Evolutionary conservation across 1,140 invertebrate species (phyloP).

Genomic region (Hypothenemus hampei): DNA sequence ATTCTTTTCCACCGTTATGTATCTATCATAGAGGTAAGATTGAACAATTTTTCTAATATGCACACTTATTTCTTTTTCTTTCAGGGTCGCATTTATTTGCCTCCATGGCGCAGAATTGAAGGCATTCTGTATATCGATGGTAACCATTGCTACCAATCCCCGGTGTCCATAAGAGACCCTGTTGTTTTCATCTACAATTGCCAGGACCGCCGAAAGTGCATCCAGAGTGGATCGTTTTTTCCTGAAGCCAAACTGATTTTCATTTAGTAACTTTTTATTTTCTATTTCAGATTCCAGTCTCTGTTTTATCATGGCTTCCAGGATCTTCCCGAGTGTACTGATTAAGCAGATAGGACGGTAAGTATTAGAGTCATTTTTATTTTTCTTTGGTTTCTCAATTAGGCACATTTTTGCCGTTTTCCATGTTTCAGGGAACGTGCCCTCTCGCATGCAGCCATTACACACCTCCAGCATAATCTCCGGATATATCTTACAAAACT

Average conservation of each 20-base stretch:
- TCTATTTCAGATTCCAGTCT: slow-evolving; percentile 20
- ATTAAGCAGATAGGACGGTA: slow-evolving; percentile 35
- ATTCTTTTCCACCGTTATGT: not conserved
- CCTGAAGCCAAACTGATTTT: slow-evolving; percentile 41
- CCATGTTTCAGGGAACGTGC: slow-evolving; percentile 21
- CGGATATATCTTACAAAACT: not conserved
- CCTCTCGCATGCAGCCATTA: slow-evolving; percentile 7
- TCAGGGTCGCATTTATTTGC: slow-evolving; percentile 4
- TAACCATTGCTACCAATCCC: not conserved
- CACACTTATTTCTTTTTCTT: slow-evolving; percentile 3
- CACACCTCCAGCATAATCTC: slow-evolving; percentile 8
- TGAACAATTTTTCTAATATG: slow-evolving; percentile 13
- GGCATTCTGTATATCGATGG: slow-evolving; percentile 20
- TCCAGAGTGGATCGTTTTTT: slow-evolving; percentile 36
- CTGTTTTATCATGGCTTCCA: slow-evolving; percentile 28
- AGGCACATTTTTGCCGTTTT: slow-evolving; percentile 17
- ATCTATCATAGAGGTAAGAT: slow-evolving; percentile 12
- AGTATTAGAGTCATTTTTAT: not conserved
- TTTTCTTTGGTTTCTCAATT: slow-evolving; percentile 16
- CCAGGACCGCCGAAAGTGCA: slow-evolving; percentile 18
- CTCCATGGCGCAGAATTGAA: slow-evolving; percentile 20
- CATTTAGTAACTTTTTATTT: slow-evolving; percentile 11
- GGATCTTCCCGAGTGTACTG: slow-evolving; percentile 29
- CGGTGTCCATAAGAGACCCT: not conserved
- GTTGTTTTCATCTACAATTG: not conserved